These are phyloP conservation scores for Manis javanica DNA, from an alignment of 2,797 vertebrate genomes.

Conservation along the genomic window DNA sequence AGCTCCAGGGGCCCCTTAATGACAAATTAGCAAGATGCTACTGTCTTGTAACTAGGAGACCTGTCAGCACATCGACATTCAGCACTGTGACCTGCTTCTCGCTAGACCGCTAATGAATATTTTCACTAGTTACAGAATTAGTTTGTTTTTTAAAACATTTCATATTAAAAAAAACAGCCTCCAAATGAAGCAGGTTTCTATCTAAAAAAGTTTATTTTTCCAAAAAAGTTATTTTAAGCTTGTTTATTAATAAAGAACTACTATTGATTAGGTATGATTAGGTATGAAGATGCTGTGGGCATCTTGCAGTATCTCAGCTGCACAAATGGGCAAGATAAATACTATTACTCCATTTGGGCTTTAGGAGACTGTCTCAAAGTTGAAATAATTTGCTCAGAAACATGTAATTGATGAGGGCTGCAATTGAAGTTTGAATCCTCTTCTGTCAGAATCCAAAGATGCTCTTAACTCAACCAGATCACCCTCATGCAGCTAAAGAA, in stretches of 20 bases:
- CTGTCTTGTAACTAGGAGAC: conserved; percentile 49
- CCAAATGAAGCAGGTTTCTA: background rate
- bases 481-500: background rate
- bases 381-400: background rate
- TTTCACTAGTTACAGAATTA: conserved; percentile 57
- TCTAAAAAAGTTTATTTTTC: background rate
- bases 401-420: fast-evolving
- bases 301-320: background rate
- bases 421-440: background rate
- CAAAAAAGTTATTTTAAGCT: conserved; percentile 3
- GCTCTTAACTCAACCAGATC: too few relatives aligned
- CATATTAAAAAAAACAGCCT: background rate
- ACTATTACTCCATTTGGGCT: too few relatives aligned
- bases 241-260: background rate
- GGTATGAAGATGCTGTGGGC: too few relatives aligned
- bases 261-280: background rate
- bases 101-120: conserved; percentile 70
- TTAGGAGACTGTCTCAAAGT: background rate
- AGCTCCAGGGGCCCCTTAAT: conserved; percentile 41
- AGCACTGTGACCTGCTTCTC: conserved; percentile 57
- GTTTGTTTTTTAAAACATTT: conserved; percentile 5
- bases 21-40: conserved; percentile 73
- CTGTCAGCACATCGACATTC: conserved; percentile 39
- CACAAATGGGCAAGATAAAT: background rate
- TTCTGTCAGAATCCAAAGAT: background rate